Base-by-base conservation (phyloP, 2,113 vertebrate genomes). In the Lasiurus cinereus region DNA sequence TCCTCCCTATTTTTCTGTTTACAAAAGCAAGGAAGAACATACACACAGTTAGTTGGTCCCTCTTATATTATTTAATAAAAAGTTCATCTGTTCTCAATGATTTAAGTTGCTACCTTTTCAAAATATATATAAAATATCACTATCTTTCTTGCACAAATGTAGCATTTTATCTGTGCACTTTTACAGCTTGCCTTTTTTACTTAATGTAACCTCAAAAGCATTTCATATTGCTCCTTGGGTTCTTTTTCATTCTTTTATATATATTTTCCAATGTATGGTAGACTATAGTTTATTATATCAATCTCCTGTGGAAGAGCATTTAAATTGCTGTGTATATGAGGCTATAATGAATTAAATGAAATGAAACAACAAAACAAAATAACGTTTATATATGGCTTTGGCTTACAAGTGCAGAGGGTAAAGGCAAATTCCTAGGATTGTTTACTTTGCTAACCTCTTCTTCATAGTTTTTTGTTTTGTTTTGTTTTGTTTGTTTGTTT, bases 401-500 rank as follows among this genome's bases (percentile, higher is more conserved):
- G 24, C 70, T 67, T 78, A 54, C 36, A 27, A 31, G 33, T 72
- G 27, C 56, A 69, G 31, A 74, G 22, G 14, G 12, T 69, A 27
- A 74, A 19, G 21, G 9, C 72, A 85, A 84, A 80, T 89, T 91
- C 8, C 29, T 83, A 64, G n/a, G 67, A 66, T 59, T 88, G 2
- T 54, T 96, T 85, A 29, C 72, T 80, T 90, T 80, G 18, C 10
- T 90, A 43, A 87, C 12, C 36, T 83, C 29, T 77, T 12, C 31
- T 83, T 95, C 46, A 39, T 50, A 67, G 33, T 39, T n/a, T 48
- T 46, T 64, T 76, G 39, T 5, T 39, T 12, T 8, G 27, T 8
- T 73, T 87, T 72, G 5, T 39, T 86, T 52, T 82, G 8, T 43
- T 46, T 64, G 46, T 46, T 46, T 46, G 43, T 76, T 31, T n/a